Conservation (phyloP, 1,140 invertebrate genomes). For the Macrocentrus cingulum region DNA sequence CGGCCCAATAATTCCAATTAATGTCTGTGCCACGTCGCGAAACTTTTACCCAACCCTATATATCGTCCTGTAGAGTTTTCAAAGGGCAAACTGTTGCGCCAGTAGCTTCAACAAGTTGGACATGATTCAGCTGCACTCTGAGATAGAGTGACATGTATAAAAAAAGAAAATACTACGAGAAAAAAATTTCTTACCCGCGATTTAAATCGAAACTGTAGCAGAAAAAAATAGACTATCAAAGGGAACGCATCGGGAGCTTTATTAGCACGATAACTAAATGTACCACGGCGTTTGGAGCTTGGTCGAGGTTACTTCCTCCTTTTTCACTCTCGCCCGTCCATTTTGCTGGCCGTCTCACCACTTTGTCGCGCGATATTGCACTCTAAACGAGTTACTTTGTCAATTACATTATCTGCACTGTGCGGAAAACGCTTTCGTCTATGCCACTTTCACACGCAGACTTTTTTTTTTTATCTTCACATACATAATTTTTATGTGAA, state of each 20-base stretch:
- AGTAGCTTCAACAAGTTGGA: conserved; percentile 52
- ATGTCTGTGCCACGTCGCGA: too few relatives aligned
- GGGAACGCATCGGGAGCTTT: background rate
- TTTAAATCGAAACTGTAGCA: background rate
- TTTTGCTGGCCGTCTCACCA: conserved; percentile 38
- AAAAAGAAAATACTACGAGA: background rate
- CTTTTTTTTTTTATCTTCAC: background rate
- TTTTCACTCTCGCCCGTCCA: conserved; percentile 28
- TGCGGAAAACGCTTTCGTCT: conserved; percentile 42
- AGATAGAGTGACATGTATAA: too few relatives aligned
- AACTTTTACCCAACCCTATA: background rate
- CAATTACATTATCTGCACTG: conserved; percentile 47
- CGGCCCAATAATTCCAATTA: too few relatives aligned
- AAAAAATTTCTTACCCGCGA: too few relatives aligned
- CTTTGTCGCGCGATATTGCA: conserved; percentile 53
- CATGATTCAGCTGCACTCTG: too few relatives aligned
- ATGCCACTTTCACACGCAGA: background rate
- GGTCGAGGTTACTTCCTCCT: conserved; percentile 5
- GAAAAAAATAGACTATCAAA: background rate
- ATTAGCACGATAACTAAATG: conserved; percentile 6
- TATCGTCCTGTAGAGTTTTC: conserved; percentile 27
- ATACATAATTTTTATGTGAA: background rate
- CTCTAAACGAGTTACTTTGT: conserved; percentile 51
- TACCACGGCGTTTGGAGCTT: too few relatives aligned
- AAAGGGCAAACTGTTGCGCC: conserved; percentile 58